Percentiles rank a stretch among this genome's conserved stretches.
Evolutionary conservation across 2,888 invertebrate genomes (phyloP).

Genomic region (Eupithecia insigniata): DNA sequence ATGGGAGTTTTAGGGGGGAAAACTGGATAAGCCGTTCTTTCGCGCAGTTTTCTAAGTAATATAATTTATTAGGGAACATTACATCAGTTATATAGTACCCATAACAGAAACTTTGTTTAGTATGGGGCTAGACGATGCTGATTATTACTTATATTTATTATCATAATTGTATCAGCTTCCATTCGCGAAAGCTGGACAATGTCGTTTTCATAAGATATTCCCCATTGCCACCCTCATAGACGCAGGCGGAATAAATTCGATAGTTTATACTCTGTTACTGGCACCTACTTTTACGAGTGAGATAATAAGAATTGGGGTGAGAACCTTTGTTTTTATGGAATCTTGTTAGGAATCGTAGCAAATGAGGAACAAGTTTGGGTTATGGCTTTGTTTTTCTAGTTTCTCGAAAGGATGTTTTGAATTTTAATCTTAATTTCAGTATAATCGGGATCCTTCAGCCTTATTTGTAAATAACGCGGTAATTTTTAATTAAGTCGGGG

Average conservation of each 20-base stretch:
- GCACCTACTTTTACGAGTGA: conserved; percentile 65
- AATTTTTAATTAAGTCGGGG: too few relatives aligned
- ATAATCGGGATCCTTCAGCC: too few relatives aligned
- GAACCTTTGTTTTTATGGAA: conserved; percentile 58
- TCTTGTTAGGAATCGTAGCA: conserved; percentile 54
- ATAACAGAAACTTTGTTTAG: too few relatives aligned
- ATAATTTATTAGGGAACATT: too few relatives aligned
- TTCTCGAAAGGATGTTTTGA: background rate
- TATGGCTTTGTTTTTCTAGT: conserved; percentile 8
- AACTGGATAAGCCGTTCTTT: too few relatives aligned
- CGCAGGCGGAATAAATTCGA: conserved; percentile 67
- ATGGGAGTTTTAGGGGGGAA: too few relatives aligned
- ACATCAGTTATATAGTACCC: too few relatives aligned
- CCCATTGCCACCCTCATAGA: conserved; percentile 52
- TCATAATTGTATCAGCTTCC: background rate
- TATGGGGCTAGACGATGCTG: background rate
- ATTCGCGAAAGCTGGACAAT: conserved; percentile 47
- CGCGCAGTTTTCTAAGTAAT: too few relatives aligned
- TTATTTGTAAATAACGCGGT: too few relatives aligned
- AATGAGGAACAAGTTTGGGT: conserved; percentile 46
- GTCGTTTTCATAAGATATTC: conserved; percentile 57
- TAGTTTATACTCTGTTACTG: conserved; percentile 64
- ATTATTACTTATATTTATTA: background rate
- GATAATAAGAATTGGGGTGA: conserved; percentile 54
- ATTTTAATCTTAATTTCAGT: background rate